Base-by-base conservation (phyloP, 2,797 vertebrate species). In the Huso huso region DNA sequence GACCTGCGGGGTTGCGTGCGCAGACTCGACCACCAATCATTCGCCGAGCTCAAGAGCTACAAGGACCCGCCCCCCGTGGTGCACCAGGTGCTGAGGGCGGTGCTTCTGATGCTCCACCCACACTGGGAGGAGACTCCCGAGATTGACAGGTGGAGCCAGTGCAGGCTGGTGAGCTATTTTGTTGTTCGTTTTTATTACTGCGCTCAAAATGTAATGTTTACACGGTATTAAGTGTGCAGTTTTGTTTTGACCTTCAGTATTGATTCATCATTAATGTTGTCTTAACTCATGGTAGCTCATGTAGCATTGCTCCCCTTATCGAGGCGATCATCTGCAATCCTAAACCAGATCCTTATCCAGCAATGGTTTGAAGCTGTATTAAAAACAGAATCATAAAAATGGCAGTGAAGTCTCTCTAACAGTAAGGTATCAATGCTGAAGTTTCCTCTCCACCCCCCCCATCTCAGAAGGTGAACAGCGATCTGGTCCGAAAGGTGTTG, bases 401-500 rank as follows among this genome's bases (percentile, higher is more conserved):
- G 12, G 5, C 8, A n/a, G 2, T 9, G 12, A n/a, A 37, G 23
- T 37, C 23, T 37, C 23, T 37, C 23, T 37, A 37, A 37, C 23
- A 37, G 23, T 37, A 37, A 37, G 23, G 23, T 37, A 37, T 37
- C 23, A 37, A 37, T 1, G 4, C 23, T 37, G 23, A 37, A 37
- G 23, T 37, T 3, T 37, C 2, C 4, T 4, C 23, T 4, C 23
- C 23, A 1, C 23, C 23, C 51, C 6, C 4, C n/a, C 15, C 6
- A 69, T 72, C 73, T 58, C 77, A 91, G 89, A 78, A 86, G 52
- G n/a, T 91, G 9, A 78, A 86, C 62, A 78, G 69, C 62, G 70
- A 69, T 66, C 80, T 91, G 64, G 77, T 89, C 60, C 67, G 78
- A 60, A 75, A 74, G 64, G 82, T 91, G 66, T 85, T 76, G 73